Conservation (phyloP, 2,888 invertebrate genomes). For the Eurytoma adleriae region DNA sequence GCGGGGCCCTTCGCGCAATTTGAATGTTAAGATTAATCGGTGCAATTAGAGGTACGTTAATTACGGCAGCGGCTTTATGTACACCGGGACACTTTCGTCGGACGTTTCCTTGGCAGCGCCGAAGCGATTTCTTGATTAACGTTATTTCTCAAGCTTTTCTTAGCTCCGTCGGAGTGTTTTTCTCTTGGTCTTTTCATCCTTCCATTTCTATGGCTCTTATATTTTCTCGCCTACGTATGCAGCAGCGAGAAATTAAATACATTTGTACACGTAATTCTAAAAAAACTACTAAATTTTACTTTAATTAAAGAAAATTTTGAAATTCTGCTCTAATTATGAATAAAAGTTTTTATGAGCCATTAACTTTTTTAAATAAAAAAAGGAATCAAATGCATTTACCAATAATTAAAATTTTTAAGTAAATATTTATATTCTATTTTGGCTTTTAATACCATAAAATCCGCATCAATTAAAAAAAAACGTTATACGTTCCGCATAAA, state of each 20-base stretch:
- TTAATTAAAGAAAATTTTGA: too few species aligned
- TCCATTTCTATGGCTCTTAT: constrained; percentile 12
- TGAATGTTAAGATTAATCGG: constrained; percentile 43
- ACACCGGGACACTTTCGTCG: constrained; percentile 2
- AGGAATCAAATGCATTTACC: too few species aligned
- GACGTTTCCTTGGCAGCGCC: neutral
- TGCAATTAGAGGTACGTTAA: constrained; percentile 38
- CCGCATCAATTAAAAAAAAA: too few species aligned
- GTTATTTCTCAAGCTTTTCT: constrained; percentile 37
- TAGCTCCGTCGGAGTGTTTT: neutral
- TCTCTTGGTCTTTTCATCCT: neutral
- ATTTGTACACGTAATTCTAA: too few species aligned
- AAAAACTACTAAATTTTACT: too few species aligned
- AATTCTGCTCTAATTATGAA: too few species aligned
- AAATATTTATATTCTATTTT: too few species aligned
- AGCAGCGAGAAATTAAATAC: neutral
- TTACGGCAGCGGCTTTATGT: constrained; percentile 6
- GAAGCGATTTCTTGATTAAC: constrained; percentile 47
- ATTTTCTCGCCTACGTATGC: neutral
- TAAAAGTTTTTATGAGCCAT: too few species aligned
- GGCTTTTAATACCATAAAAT: too few species aligned
- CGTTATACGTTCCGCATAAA: too few species aligned
- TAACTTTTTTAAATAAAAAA: too few species aligned
- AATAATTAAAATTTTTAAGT: too few species aligned
- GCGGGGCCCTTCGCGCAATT: constrained; percentile 11